Base-by-base conservation (phyloP, 2,797 vertebrate genomes). In the Moxostoma hubbsi region DNA sequence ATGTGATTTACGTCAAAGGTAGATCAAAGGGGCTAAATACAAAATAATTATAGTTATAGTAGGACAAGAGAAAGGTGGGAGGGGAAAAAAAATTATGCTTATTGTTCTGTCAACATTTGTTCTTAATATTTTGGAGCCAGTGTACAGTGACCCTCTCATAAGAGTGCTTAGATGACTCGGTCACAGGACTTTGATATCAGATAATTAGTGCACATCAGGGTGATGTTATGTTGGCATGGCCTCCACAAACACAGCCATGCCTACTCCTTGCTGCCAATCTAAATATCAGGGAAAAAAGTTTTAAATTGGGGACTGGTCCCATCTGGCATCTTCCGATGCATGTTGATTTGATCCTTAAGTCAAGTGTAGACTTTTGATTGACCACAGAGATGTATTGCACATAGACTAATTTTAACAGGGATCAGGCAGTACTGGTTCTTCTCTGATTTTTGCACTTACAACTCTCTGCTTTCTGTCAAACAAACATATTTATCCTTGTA, bases 11-110 rank as follows among this genome's bases (percentile, higher is more conserved):
- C 0, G 0, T 55, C n/a, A 69, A 24, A 16, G 9, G 18, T 7
- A 69, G 10, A 75, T 45, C 15, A 53, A 51, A 7, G 0, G 7
- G 36, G 7, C 13, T 77, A 64, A 69, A 54, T 69, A 54, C 16
- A n/a, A 13, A n/a, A 54, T 15, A 24, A 9, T 51, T 47, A 9
- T 55, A 36, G 4, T 36, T 4, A n/a, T n/a, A 36, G 61, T 24
- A 54, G 18, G 65, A 75, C 46, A 45, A 51, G 51, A 83, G 80
- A 49, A 87, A 36, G 36, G 36, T 36, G 36, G 36, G 36, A 36
- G 36, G 36, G 36, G 36, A 36, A 80, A 46, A 62, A 85, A 88
- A 93, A 92, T 90, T 89, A 90, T 92, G 85, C 86, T 88, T 79
- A 76, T 87, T 86, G 84, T 75, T 73, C 58, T 70, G 75, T 81